Percentiles rank a stretch among this genome's conserved stretches.
These are phyloP conservation scores for Drosophila repletoides DNA, from an alignment of 1,140 invertebrate genomes.

Conservation along the genomic window DNA sequence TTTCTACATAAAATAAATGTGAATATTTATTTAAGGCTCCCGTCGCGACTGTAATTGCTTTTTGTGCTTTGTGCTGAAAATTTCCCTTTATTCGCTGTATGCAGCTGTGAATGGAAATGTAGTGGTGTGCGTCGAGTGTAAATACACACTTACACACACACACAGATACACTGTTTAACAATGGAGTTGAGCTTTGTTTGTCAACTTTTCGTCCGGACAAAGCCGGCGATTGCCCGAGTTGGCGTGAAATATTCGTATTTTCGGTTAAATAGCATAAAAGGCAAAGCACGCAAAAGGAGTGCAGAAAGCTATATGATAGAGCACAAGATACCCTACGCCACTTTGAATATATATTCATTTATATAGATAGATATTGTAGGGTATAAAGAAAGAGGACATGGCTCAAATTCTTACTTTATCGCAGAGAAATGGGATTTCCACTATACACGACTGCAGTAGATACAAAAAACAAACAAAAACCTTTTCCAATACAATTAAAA, in stretches of 20 bases:
- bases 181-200: slow-evolving; percentile 8
- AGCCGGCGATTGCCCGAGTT: slow-evolving; percentile 17
- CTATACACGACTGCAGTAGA: no score
- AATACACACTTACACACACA: background rate
- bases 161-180: background rate
- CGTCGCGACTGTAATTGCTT: background rate
- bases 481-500: no score
- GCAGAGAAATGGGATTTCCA: no score
- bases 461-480: no score
- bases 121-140: background rate
- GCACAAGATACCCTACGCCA: no score
- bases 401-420: no score
- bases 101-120: slow-evolving; percentile 11
- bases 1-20: no score
- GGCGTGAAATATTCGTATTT: slow-evolving; percentile 36
- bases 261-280: slow-evolving; percentile 11
- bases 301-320: no score
- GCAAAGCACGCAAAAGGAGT: background rate
- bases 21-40: no score
- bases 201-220: slow-evolving; percentile 32
- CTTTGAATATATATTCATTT: no score
- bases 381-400: no score
- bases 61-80: slow-evolving; percentile 2
- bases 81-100: slow-evolving; percentile 11
- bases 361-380: no score